Conservation (phyloP, 2,113 vertebrate species). For the Oryzias melastigma region DNA sequence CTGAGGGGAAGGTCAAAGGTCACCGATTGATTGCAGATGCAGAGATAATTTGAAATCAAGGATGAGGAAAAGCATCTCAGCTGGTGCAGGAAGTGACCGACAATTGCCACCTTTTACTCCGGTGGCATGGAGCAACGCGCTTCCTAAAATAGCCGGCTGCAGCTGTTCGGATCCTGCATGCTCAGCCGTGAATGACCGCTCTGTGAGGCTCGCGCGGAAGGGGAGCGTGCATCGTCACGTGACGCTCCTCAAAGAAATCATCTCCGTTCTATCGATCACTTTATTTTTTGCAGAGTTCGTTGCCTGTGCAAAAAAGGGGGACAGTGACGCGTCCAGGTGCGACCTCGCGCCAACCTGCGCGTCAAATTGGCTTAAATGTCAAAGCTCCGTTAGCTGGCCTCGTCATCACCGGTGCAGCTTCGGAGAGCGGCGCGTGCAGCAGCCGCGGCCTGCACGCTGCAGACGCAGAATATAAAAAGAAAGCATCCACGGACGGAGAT, state of each 20-base stretch:
- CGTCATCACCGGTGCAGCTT: slow-evolving; percentile 55
- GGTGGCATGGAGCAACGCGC: slow-evolving; percentile 48
- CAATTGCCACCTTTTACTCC: slow-evolving; percentile 55
- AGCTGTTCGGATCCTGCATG: slow-evolving; percentile 72
- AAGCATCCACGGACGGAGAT: slow-evolving; percentile 8
- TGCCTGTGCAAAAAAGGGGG: slow-evolving; percentile 14
- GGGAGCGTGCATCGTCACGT: slow-evolving; percentile 30
- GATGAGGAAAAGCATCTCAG: slow-evolving; percentile 11
- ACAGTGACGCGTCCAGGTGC: slow-evolving; percentile 57
- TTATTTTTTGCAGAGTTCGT: neutral
- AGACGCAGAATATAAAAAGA: slow-evolving; percentile 11
- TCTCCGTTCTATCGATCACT: too few species aligned
- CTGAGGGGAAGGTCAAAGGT: neutral
- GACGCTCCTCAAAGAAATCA: neutral
- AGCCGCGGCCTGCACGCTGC: slow-evolving; percentile 32
- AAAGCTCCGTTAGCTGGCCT: slow-evolving; percentile 51
- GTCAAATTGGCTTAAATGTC: slow-evolving; percentile 66
- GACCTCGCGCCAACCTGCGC: slow-evolving; percentile 49
- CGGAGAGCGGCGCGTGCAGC: slow-evolving; percentile 29
- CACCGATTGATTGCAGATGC: neutral
- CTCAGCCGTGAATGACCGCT: slow-evolving; percentile 8
- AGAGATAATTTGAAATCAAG: slow-evolving; percentile 3
- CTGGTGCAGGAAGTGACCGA: slow-evolving; percentile 38
- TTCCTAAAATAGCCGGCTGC: slow-evolving; percentile 73
- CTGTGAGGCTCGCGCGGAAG: slow-evolving; percentile 2